Base-by-base conservation (phyloP, 2,888 invertebrate species). In the Autographa gamma region DNA sequence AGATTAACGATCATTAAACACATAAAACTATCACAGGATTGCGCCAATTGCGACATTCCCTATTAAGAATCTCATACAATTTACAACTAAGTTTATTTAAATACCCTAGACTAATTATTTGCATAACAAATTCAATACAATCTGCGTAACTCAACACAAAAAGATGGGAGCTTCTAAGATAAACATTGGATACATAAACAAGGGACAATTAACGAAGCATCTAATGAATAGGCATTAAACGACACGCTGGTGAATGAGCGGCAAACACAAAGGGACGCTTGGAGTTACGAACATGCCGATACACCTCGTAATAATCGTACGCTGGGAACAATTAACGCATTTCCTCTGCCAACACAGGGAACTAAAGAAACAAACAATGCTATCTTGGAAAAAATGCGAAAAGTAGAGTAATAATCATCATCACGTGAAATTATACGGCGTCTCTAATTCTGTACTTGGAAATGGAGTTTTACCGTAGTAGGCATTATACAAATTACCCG, bases 281-380 rank as follows among this genome's bases (percentile, higher is more conserved):
- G 71, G 70, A 81, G 79, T 83, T 73, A 77, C 87, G 73, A 81
- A 86, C 88, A 88, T 91, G 85, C 90, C 91, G 82, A 90, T 90
- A 90, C 85, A 85, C 82, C 77, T 83, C 83, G 81, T 87, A 88
- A 89, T 90, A 90, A 88, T 88, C 83, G 85, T 80, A 83, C 87
- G 85, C 83, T 88, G 84, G 83, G 78, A 85, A 87, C 89, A 89
- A 92, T 92, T 91, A 91, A 86, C 88, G 90, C 86, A 86, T 89
- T 90, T 90, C 87, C 89, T 88, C 69, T 65, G 86, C 71, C 73
- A 76, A 66, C 73, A 82, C 88, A 74, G 34, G 43, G 82, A 86
- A 68, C 63, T 83, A 85, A 74, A 83, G 76, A 79, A 77, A 71
- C 70, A 66, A 54, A 63, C 66, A 73, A 79, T 71, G 70, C 32